These are phyloP conservation scores for Nicator chloris DNA, from an alignment of 2,113 vertebrate species.

Conservation along the genomic window DNA sequence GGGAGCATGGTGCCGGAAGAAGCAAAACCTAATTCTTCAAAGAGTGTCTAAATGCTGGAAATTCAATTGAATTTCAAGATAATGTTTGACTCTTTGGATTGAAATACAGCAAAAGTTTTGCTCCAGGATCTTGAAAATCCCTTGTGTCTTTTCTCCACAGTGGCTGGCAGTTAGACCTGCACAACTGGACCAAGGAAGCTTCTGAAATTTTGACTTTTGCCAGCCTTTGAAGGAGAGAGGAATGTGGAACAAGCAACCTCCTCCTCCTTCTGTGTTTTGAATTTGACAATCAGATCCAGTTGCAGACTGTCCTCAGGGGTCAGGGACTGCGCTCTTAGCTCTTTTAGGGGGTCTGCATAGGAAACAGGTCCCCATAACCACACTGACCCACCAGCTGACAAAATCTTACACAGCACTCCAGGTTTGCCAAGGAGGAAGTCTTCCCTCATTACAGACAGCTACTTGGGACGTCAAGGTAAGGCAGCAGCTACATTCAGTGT, in stretches of 20 bases:
- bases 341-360: neutral
- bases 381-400: accelerated
- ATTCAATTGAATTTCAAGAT: neutral
- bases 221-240: neutral
- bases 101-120: neutral
- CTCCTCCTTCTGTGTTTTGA: neutral
- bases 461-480: neutral
- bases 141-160: neutral
- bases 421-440: neutral
- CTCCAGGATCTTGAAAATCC: neutral
- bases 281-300: neutral
- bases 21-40: neutral
- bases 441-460: neutral
- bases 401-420: neutral
- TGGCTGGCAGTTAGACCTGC: neutral
- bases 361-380: neutral
- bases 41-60: neutral
- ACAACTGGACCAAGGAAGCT: neutral
- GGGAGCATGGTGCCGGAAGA: accelerated
- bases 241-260: neutral
- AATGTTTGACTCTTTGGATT: neutral
- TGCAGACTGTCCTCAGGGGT: neutral
- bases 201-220: neutral
- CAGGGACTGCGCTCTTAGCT: neutral
- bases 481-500: neutral